phyloP scores from a whole-genome alignment of 1,140 invertebrate species.

The Papilio dardanus region DNA sequence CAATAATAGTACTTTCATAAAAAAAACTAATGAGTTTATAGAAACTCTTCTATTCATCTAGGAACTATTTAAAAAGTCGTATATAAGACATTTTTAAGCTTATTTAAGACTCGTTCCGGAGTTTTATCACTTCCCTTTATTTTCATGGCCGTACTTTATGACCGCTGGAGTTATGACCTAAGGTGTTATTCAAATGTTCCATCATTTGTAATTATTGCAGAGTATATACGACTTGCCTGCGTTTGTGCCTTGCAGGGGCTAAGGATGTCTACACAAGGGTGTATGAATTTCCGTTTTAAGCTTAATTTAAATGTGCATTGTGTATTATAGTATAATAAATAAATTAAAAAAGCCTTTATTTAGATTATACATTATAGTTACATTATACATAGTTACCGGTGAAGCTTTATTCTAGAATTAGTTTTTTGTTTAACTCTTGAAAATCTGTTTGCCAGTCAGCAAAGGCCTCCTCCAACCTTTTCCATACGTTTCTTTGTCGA shows the following conservation, averaged over 20 bases:
- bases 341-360: no score
- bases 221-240: conserved; percentile 3
- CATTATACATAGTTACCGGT: no score
- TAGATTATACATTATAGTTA: no score
- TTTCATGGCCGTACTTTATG: conserved; percentile 11
- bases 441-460: no score
- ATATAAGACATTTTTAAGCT: conserved; percentile 20
- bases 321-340: no score
- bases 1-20: background rate
- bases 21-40: background rate
- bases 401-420: no score
- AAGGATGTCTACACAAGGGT: background rate
- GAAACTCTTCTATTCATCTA: background rate
- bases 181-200: conserved; percentile 9
- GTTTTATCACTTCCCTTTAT: conserved; percentile 13
- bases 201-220: conserved; percentile 20
- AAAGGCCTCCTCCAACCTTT: no score
- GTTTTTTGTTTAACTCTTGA: no score
- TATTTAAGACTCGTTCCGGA: conserved; percentile 9
- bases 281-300: background rate
- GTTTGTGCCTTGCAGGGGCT: background rate
- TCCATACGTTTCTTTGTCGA: no score
- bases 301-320: no score
- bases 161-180: background rate
- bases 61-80: conserved; percentile 16